Conservation (phyloP, 2,888 invertebrate genomes). For the Dryomyza anilis region DNA sequence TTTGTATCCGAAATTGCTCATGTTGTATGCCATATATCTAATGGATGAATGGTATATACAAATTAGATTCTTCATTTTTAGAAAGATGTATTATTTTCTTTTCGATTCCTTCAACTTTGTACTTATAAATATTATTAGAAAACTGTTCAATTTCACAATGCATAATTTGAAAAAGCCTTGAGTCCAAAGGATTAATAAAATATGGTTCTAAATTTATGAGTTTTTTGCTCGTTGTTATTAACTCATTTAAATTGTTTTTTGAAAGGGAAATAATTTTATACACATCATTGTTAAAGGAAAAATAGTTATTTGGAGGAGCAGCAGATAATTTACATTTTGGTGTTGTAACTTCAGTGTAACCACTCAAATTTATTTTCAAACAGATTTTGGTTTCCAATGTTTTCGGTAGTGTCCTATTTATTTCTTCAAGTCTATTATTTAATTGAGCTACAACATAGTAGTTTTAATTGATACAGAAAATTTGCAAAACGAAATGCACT, state of each 20-base stretch:
- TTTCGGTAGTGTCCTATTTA: not conserved
- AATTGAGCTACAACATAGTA: not conserved
- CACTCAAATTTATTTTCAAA: not conserved
- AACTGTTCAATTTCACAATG: too few species aligned
- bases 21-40: not conserved
- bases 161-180: too few species aligned
- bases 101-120: too few species aligned
- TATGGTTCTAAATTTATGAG: too few species aligned
- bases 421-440: not conserved
- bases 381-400: not conserved
- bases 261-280: not conserved
- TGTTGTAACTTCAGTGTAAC: not conserved
- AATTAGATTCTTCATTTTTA: not conserved
- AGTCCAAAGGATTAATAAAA: too few species aligned
- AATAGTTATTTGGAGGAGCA: not conserved
- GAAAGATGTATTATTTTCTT: too few species aligned
- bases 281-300: not conserved
- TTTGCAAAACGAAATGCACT: not conserved
- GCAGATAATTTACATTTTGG: not conserved
- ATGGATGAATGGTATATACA: not conserved
- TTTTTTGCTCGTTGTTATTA: too few species aligned
- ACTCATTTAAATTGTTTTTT: too few species aligned
- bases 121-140: too few species aligned
- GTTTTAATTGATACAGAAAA: not conserved
- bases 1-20: too few species aligned